Conservation (phyloP, 2,113 vertebrate genomes). For the Saccopteryx bilineata region DNA sequence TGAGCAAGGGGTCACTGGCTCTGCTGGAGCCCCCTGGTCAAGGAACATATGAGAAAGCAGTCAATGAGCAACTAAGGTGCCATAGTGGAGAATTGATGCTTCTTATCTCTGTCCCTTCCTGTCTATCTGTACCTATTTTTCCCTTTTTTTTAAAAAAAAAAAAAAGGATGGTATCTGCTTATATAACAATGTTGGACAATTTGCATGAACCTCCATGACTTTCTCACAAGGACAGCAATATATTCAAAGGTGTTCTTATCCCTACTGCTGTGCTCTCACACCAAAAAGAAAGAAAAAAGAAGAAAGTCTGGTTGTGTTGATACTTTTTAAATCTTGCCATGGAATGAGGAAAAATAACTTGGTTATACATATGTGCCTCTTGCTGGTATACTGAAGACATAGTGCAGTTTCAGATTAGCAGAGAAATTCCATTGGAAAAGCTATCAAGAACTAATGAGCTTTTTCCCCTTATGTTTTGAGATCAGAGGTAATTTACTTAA, state of each 20-base stretch:
- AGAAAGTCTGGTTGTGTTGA: not conserved
- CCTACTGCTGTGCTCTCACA: conserved; percentile 1
- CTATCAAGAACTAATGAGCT: not conserved
- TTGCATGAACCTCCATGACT: not conserved
- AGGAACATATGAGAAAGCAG: too few relatives aligned
- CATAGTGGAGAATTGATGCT: too few relatives aligned
- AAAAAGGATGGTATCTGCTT: not conserved
- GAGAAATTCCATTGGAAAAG: conserved; percentile 52
- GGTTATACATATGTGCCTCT: conserved; percentile 47
- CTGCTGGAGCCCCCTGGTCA: too few relatives aligned
- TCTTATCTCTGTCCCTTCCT: too few relatives aligned
- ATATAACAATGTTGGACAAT: not conserved
- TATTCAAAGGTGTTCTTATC: conserved; percentile 33
- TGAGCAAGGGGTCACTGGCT: too few relatives aligned
- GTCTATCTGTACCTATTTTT: too few relatives aligned
- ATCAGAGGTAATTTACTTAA: conserved; percentile 57
- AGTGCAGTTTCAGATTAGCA: conserved; percentile 27
- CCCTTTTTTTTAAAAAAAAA: too few relatives aligned
- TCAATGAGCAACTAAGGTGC: too few relatives aligned
- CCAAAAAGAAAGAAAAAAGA: too few relatives aligned
- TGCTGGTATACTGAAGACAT: conserved; percentile 43
- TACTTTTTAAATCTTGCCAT: conserved; percentile 32
- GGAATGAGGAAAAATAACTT: conserved; percentile 54
- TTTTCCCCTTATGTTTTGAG: conserved; percentile 48
- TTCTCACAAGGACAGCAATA: not conserved